Percentiles rank a stretch among this genome's conserved stretches.
Evolutionary conservation across 2,797 vertebrate species (phyloP).

Genomic region (Anisognathus igniventris): DNA sequence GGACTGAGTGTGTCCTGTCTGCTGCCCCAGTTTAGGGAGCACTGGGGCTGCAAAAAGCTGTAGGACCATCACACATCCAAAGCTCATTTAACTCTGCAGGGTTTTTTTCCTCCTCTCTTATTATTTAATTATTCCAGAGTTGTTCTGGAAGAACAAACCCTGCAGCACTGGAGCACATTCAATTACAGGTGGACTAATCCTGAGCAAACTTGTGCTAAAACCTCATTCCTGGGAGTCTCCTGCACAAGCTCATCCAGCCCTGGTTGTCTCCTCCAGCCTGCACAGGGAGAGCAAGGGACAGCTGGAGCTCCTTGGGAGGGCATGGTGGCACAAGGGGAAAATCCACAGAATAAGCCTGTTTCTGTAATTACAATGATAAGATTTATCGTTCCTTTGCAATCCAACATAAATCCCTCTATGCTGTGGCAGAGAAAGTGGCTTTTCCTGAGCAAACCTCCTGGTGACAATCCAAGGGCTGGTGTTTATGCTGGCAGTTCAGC

Average conservation of each 20-base stretch:
- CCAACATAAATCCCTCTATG: neutral
- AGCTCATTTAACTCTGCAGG: neutral
- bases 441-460: neutral
- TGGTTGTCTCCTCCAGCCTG: neutral
- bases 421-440: neutral
- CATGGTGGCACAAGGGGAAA: neutral
- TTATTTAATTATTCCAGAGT: neutral
- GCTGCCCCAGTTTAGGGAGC: neutral
- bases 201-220: neutral
- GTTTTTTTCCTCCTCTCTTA: neutral
- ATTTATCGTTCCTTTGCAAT: neutral
- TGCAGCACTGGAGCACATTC: neutral
- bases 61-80: neutral
- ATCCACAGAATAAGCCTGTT: neutral
- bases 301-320: rapidly evolving
- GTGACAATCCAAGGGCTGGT: neutral
- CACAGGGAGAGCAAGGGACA: rapidly evolving
- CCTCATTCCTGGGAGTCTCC: neutral
- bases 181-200: neutral
- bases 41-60: neutral
- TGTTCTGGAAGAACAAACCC: neutral
- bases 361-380: neutral
- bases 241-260: neutral
- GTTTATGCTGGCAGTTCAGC: neutral
- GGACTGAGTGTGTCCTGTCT: neutral